Evolutionary conservation across 2,113 vertebrate species (phyloP).

Genomic region (Ameiurus melas): DNA sequence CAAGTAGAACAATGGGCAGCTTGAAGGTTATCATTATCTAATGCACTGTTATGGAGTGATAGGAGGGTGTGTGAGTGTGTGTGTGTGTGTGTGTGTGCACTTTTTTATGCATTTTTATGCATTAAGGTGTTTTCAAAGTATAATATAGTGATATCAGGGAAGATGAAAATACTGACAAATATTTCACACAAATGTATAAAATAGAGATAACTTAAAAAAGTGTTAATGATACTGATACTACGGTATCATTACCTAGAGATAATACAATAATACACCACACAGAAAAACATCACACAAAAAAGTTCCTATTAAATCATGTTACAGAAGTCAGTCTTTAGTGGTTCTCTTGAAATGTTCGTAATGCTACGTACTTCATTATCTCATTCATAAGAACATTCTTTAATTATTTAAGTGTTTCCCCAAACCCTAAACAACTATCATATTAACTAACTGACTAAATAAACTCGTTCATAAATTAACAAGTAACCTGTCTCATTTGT

Average conservation of each 20-base stretch:
- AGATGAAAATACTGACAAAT: neutral
- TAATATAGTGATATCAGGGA: neutral
- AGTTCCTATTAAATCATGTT: neutral
- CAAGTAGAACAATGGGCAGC: slow-evolving; percentile 35
- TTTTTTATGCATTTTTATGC: neutral
- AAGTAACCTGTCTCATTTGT: neutral
- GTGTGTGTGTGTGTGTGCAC: neutral
- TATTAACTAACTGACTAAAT: neutral
- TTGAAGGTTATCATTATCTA: slow-evolving; percentile 52
- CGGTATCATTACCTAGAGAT: neutral
- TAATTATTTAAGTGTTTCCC: neutral
- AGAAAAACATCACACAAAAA: neutral
- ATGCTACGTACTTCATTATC: neutral
- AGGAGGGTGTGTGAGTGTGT: neutral
- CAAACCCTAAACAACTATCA: neutral
- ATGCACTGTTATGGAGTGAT: slow-evolving; percentile 25
- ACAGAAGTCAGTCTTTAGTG: neutral
- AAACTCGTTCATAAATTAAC: neutral
- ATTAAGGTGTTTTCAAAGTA: neutral
- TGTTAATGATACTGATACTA: neutral
- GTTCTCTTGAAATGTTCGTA: neutral
- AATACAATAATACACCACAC: neutral
- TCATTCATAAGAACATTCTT: neutral
- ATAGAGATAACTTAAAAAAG: neutral
- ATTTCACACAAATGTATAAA: neutral